Conservation (phyloP, 2,888 invertebrate species). For the Pachliopta kotzebuea region DNA sequence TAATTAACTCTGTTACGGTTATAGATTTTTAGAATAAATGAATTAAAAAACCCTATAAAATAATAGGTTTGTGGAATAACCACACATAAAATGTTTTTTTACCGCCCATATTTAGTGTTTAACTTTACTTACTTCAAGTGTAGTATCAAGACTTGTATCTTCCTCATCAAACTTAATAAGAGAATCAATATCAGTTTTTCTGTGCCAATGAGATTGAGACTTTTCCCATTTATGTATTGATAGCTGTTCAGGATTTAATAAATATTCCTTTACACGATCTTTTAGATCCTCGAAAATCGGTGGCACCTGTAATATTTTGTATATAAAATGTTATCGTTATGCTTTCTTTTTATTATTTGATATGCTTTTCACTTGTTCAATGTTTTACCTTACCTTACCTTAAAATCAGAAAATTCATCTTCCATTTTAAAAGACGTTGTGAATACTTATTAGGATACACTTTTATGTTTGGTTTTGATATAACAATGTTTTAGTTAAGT, state of each 20-base stretch:
- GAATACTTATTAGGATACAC: not conserved
- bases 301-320: constrained; percentile 68
- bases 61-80: too few relatives aligned
- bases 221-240: constrained; percentile 86
- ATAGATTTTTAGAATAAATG: too few relatives aligned
- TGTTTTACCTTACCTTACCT: constrained; percentile 49
- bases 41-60: too few relatives aligned
- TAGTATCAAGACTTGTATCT: constrained; percentile 59
- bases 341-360: too few relatives aligned
- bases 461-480: not conserved
- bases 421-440: constrained; percentile 50
- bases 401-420: constrained; percentile 53
- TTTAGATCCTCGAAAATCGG: constrained; percentile 84
- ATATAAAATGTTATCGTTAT: too few relatives aligned
- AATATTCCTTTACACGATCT: constrained; percentile 83
- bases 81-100: too few relatives aligned
- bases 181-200: constrained; percentile 38
- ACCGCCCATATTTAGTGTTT: too few relatives aligned
- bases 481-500: not conserved
- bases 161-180: constrained; percentile 68
- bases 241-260: constrained; percentile 84
- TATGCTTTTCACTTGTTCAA: too few relatives aligned
- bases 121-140: constrained; percentile 55
- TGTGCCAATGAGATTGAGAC: constrained; percentile 81
- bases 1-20: too few relatives aligned